Conservation (phyloP, 2,797 vertebrate species). For the Pipistrellus pipistrellus region DNA sequence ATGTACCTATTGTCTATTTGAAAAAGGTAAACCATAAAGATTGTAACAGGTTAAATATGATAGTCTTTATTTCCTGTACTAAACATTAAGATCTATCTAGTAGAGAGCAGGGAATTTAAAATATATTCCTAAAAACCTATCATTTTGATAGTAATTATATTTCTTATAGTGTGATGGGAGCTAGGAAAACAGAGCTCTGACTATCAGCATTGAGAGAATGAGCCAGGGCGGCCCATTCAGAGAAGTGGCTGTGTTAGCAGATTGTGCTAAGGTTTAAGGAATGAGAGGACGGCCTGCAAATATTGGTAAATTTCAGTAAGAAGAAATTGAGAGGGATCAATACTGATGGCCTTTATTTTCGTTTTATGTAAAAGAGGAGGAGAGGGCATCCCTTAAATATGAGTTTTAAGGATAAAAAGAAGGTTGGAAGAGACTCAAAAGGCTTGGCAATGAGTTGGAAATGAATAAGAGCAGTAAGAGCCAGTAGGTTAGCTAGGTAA, state of each 20-base stretch:
- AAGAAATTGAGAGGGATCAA: neutral
- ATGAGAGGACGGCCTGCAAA: neutral
- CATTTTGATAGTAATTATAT: neutral
- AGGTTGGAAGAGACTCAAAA: neutral
- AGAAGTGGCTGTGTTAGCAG: neutral
- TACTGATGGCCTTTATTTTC: neutral
- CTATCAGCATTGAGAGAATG: neutral
- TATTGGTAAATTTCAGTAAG: neutral
- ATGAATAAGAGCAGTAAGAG: neutral
- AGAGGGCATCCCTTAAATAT: neutral
- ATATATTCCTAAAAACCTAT: neutral
- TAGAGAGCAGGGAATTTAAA: conserved; percentile 36
- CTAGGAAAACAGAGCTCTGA: neutral
- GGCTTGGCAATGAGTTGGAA: neutral
- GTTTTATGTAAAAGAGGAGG: neutral
- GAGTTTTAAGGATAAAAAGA: conserved; percentile 14
- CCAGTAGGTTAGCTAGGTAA: neutral
- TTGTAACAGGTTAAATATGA: neutral
- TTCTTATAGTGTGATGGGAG: neutral
- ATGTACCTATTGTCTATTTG: conserved; percentile 36
- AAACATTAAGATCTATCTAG: conserved; percentile 8
- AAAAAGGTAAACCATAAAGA: conserved; percentile 48
- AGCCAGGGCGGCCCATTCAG: neutral
- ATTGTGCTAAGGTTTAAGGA: neutral
- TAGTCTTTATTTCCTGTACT: conserved; percentile 6